Evolutionary conservation across 1,140 invertebrate species (phyloP), one percentile per base, ranked within the genome.

Genomic region (Cydia pomonella): DNA sequence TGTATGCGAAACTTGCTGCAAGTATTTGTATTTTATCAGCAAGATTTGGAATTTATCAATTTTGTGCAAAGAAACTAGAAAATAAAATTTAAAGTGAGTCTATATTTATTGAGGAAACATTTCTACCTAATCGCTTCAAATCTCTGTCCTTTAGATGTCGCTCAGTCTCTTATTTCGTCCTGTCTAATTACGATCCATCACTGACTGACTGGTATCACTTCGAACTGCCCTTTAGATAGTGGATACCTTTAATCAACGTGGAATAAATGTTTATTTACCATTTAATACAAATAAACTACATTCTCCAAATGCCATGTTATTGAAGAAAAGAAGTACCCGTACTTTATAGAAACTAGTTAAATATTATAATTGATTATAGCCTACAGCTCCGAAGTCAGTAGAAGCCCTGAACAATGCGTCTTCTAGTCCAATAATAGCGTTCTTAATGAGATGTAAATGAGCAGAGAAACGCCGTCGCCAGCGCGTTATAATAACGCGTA

Each of bases 401-500:
- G 78, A 85, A 81, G 79, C 75, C 78, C 59, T 72, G 77, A 78
- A 83, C 79, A 77, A 77, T 79, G 76, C 82, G 80, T 80, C 80
- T 80, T 82, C 78, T 80, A 82, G 79, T 87, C 89, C 87, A 91
- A 92, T 91, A 91, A 91, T 90, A 91, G 89, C 79, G 77, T 80
- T 85, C 86, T 84, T 93, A 93, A 93, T 92, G 90, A 93, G 89
- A 93, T 92, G 91, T 93, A 93, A 93, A 93, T 93, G 90, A 93
- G 89, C 85, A 85, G 86, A 91, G 88, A 90, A 91, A 89, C 90
- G 84, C 83, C 84, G 83, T 80, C 87, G 91, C 84, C 78, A 80
- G 77, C 88, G 89, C 84, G 91, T 92, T 92, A 92, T 92, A 92
- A 92, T 92, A 92, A 92, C 91, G 88, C 91, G 91, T 92, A 92